phyloP scores from a whole-genome alignment of 2,113 vertebrate genomes.

The Orientallactaga bullata region DNA sequence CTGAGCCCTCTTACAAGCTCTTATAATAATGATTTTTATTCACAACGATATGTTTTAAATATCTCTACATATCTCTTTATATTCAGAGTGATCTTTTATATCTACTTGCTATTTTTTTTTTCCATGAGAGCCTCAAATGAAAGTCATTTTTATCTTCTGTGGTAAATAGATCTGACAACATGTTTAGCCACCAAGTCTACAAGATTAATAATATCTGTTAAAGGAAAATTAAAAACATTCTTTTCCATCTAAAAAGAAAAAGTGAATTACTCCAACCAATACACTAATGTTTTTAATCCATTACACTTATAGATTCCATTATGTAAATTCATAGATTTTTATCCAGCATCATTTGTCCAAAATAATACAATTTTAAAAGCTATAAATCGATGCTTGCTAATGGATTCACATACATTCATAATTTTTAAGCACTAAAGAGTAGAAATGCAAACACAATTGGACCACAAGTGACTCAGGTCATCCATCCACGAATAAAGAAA shows the following conservation, averaged over 20 bases:
- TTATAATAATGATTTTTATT: constrained; percentile 15
- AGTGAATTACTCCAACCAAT: constrained; percentile 73
- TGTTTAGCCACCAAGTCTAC: constrained; percentile 68
- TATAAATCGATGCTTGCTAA: constrained; percentile 59
- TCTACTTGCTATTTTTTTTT: neutral
- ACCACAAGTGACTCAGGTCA: constrained; percentile 15
- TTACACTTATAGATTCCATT: constrained; percentile 77
- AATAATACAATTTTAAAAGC: constrained; percentile 63
- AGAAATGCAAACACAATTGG: constrained; percentile 30
- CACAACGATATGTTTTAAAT: constrained; percentile 3
- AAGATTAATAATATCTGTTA: constrained; percentile 77
- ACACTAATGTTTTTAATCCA: constrained; percentile 72
- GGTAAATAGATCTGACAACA: constrained; percentile 71
- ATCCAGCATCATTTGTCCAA: constrained; percentile 71
- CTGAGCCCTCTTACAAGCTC: neutral
- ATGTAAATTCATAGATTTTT: constrained; percentile 79
- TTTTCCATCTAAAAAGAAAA: constrained; percentile 71
- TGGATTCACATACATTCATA: constrained; percentile 45
- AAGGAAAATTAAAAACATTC: constrained; percentile 78
- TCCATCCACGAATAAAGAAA: constrained; percentile 45
- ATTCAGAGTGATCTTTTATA: constrained; percentile 41
- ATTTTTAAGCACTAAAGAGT: constrained; percentile 50
- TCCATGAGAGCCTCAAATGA: constrained; percentile 6
- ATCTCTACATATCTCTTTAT: constrained; percentile 10
- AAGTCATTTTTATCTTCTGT: constrained; percentile 72